A percentile compares a stretch with the other conserved stretches of the same genome.
These are phyloP conservation scores for Sesamia inferens DNA, from an alignment of 2,888 invertebrate species.

Conservation along the genomic window DNA sequence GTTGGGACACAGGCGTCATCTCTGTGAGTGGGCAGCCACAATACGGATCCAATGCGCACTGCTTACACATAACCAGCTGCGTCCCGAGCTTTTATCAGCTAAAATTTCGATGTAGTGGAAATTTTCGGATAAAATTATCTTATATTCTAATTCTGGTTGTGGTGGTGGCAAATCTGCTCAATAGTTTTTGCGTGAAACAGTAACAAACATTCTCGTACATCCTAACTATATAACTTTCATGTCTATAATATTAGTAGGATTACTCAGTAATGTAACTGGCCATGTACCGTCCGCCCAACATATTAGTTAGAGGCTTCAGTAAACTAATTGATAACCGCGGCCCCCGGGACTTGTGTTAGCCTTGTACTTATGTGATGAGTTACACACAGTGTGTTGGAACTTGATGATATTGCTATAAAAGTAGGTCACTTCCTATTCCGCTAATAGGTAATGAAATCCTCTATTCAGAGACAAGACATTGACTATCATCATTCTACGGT, in stretches of 20 bases:
- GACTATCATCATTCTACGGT: not conserved
- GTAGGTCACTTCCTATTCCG: slow-evolving; percentile 30
- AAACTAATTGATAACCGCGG: slow-evolving; percentile 46
- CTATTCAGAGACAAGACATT: not conserved
- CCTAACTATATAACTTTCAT: no score
- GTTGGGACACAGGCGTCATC: no score
- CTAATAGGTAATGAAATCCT: not conserved
- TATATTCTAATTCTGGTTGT: no score
- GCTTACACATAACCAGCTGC: no score
- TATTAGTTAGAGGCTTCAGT: slow-evolving; percentile 33
- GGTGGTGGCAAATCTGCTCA: no score
- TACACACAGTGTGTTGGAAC: not conserved
- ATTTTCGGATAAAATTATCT: no score
- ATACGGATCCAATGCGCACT: no score
- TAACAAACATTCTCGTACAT: no score
- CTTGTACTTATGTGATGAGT: slow-evolving; percentile 45
- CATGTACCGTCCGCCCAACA: not conserved
- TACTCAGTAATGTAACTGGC: not conserved
- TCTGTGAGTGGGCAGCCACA: no score
- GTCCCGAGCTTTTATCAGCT: no score
- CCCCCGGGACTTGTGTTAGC: slow-evolving; percentile 43
- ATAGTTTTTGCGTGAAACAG: no score
- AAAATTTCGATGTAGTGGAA: no score
- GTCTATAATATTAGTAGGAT: not conserved
- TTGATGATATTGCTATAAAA: slow-evolving; percentile 5